phyloP scores from a whole-genome alignment of 2,888 invertebrate genomes.

The Eretmocerus hayati region DNA sequence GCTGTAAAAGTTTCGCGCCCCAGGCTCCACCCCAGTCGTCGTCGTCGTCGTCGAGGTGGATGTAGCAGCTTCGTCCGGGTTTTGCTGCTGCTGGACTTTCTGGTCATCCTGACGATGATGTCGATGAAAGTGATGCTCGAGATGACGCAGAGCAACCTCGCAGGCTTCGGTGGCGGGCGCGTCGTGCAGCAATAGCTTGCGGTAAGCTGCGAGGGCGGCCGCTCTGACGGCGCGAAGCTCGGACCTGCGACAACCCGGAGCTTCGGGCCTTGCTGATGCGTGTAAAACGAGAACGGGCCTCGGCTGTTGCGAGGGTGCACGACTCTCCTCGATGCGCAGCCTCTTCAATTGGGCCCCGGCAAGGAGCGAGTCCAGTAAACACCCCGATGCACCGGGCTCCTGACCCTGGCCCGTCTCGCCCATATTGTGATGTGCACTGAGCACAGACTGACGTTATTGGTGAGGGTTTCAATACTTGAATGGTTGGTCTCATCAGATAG shows the following conservation, averaged over 20 bases:
- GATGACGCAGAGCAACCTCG: too few relatives aligned
- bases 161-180: conserved; percentile 25
- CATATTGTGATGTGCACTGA: too few relatives aligned
- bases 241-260: neutral
- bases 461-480: too few relatives aligned
- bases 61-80: neutral
- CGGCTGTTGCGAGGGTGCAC: neutral
- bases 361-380: neutral
- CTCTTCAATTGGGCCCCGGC: conserved; percentile 29
- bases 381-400: neutral
- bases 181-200: too few relatives aligned
- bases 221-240: conserved; percentile 22
- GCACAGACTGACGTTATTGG: too few relatives aligned
- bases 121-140: conserved; percentile 22
- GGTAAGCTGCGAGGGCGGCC: conserved; percentile 28
- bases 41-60: neutral
- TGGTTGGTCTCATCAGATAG: too few relatives aligned
- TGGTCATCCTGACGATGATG: conserved; percentile 20
- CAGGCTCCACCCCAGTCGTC: too few relatives aligned
- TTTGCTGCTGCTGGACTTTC: neutral
- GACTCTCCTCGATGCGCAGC: neutral
- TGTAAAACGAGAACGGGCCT: neutral
- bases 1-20: too few relatives aligned
- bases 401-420: neutral
- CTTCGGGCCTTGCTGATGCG: neutral